phyloP scores from a whole-genome alignment of 2,113 vertebrate species.

The Falco punctatus region DNA sequence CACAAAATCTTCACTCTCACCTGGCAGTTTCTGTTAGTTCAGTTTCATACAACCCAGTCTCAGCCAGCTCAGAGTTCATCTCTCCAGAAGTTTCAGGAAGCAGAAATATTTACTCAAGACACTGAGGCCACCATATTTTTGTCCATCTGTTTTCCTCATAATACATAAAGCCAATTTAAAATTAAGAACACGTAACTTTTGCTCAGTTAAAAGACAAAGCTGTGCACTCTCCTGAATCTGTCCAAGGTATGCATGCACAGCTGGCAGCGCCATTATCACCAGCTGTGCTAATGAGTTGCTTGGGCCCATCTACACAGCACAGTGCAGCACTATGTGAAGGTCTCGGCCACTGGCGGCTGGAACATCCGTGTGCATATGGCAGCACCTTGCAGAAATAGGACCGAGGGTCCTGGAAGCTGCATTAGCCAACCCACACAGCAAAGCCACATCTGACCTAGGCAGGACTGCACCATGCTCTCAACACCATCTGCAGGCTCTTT shows the following conservation, averaged over 20 bases:
- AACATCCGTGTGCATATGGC: accelerated
- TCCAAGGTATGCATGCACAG: background rate
- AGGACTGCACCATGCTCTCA: background rate
- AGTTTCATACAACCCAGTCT: background rate
- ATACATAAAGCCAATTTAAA: background rate
- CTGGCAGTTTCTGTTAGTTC: background rate
- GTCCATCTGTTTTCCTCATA: background rate
- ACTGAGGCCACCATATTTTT: background rate
- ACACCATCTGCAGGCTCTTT: background rate
- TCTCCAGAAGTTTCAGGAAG: background rate
- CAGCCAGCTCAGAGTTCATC: background rate
- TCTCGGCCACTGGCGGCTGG: background rate
- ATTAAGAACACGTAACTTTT: background rate
- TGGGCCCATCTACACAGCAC: background rate
- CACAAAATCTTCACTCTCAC: background rate
- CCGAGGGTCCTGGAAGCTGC: background rate
- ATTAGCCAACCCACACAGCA: background rate
- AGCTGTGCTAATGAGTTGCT: background rate
- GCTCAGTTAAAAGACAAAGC: background rate
- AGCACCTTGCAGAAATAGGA: background rate
- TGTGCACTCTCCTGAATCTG: background rate
- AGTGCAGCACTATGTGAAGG: background rate
- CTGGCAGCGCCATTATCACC: background rate
- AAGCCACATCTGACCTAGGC: background rate
- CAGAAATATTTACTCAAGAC: background rate